Evolutionary conservation across 2,888 invertebrate species (phyloP), one percentile per base, ranked within the genome.

Genomic region (Crepidodera aurea): DNA sequence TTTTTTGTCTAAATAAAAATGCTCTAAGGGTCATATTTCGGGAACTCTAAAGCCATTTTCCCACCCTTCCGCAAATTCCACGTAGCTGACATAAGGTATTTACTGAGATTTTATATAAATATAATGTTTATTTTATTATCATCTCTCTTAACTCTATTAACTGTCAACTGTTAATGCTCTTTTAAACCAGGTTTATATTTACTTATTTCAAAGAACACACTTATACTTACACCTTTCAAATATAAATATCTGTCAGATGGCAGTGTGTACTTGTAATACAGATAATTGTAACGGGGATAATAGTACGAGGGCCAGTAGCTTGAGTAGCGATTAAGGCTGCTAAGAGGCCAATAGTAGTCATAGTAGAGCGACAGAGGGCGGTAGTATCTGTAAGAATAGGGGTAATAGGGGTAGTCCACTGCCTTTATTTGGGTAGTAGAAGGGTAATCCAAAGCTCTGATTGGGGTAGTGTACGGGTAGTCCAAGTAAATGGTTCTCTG

Each of bases 221-320:
- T n/a, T n/a, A 67, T 70, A 73, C 73, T 73, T 72, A 73, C 73
- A 55, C 68, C 65, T 59, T 73, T 73, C 60, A 73, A 58, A 56
- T 71, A 67, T 56, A 70, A 74, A 51, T 71, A 74, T 63, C 73
- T 66, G 46, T 74, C 74, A 12, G 72, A 72, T 4, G 74, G 74
- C 53, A 72, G 62, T 8, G 73, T 73, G 50, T 74, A 73, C 59
- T 69, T 71, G 63, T 73, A 71, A 32, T 72, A 71, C 60, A 73
- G 64, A 58, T 75, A 73, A 60, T 71, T 71, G 64, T 75, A 68
- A 62, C 71, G 71, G 5, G 71, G 69, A 50, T 71, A 72, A 22
- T 57, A 48, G 53, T 69, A 69, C 56, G 69, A 69, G 5, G 73
- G 73, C 72, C 73, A 74, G 50, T 67, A 64, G 37, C 64, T 68